Conservation (phyloP, 2,113 vertebrate species). For the Esox niger region DNA sequence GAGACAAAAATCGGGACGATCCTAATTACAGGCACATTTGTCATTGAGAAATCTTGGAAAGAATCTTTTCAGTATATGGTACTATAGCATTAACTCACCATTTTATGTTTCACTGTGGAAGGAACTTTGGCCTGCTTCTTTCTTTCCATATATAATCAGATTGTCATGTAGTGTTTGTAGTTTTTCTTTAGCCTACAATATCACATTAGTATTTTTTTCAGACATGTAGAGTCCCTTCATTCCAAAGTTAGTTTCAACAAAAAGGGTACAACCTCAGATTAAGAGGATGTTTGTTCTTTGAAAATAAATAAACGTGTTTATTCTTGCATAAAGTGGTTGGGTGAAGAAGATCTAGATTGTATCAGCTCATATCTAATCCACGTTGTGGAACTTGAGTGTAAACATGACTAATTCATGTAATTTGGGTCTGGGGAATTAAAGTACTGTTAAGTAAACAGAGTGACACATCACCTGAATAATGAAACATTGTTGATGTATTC, state of each 20-base stretch:
- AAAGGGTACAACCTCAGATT: not conserved
- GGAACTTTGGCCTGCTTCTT: not conserved
- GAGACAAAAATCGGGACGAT: not conserved
- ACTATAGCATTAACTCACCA: not conserved
- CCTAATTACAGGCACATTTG: slow-evolving; percentile 2
- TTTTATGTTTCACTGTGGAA: not conserved
- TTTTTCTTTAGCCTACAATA: no score
- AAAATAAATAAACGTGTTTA: not conserved
- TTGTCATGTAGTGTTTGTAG: not conserved
- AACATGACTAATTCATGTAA: slow-evolving; percentile 44
- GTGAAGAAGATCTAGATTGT: not conserved
- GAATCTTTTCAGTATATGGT: not conserved
- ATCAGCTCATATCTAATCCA: not conserved
- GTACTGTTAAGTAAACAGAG: slow-evolving; percentile 32
- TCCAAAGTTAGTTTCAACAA: not conserved
- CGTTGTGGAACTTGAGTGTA: slow-evolving; percentile 25
- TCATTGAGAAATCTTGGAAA: not conserved
- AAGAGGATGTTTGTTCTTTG: not conserved
- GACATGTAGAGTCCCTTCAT: not conserved
- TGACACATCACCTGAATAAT: slow-evolving; percentile 50
- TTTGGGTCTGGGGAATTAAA: slow-evolving; percentile 31
- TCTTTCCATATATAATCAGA: not conserved
- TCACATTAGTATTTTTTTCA: not conserved
- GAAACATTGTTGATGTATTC: slow-evolving; percentile 33
- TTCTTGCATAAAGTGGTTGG: not conserved